Evolutionary conservation across 2,113 vertebrate genomes (phyloP).

Genomic region (Phylloscopus trochilus): DNA sequence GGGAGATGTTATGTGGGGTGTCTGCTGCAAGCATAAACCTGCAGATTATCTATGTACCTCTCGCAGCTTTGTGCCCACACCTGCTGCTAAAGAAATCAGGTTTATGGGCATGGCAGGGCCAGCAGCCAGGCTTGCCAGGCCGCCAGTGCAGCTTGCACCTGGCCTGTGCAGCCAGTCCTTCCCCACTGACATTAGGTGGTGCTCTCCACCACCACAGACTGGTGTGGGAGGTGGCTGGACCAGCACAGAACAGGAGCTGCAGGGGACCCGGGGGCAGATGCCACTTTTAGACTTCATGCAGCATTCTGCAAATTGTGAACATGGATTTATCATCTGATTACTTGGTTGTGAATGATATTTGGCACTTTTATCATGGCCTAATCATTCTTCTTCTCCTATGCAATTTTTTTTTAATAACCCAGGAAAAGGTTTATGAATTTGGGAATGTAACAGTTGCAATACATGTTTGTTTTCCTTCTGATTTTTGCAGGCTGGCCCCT

Average conservation of each 20-base stretch:
- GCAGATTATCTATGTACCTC: accelerated
- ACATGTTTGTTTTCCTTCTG: slow-evolving; percentile 39
- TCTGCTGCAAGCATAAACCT: not conserved
- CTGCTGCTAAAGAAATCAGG: accelerated
- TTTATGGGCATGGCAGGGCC: not conserved
- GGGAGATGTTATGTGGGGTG: not conserved
- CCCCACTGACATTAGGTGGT: slow-evolving; percentile 1
- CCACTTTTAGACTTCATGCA: not conserved
- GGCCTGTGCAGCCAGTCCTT: not conserved
- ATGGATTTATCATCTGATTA: not conserved
- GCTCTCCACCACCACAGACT: not conserved
- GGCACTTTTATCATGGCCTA: slow-evolving; percentile 52
- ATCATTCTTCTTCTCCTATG: not conserved
- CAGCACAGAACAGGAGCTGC: accelerated
- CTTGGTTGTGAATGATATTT: slow-evolving; percentile 67
- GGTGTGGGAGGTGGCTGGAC: not conserved
- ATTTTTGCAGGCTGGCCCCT: slow-evolving; percentile 70
- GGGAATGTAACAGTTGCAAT: not conserved
- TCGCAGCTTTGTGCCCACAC: accelerated
- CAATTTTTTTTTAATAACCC: not conserved
- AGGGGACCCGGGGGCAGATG: not conserved
- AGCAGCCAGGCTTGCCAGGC: not conserved
- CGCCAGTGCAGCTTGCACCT: no score
- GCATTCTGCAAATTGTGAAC: not conserved
- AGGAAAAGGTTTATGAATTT: not conserved